Evolutionary conservation across 2,797 vertebrate genomes (phyloP).

Genomic region (Arremon brunneinucha): DNA sequence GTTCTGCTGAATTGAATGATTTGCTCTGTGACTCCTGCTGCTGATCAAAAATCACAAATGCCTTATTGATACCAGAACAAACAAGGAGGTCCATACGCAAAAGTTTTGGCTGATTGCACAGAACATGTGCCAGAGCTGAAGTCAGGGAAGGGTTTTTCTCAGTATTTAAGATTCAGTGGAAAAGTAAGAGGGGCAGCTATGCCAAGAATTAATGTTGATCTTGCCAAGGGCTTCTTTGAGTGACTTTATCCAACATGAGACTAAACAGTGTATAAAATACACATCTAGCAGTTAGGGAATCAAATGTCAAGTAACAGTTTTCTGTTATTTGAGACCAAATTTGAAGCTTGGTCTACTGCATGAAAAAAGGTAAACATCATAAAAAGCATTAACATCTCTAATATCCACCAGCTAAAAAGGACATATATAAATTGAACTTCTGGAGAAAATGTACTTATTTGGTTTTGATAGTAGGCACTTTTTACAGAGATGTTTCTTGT

Average conservation of each 20-base stretch:
- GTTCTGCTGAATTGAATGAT: conserved; percentile 32
- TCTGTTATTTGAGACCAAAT: conserved; percentile 34
- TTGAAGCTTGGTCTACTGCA: conserved; percentile 59
- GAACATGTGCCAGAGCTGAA: conserved; percentile 59
- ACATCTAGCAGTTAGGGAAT: conserved; percentile 65
- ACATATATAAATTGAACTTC: conserved; percentile 32
- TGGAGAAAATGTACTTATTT: conserved; percentile 25
- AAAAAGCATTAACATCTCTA: conserved; percentile 38
- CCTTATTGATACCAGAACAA: conserved; percentile 68
- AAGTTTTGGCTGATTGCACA: conserved; percentile 56
- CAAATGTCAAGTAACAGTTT: conserved; percentile 70
- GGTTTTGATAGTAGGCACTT: neutral
- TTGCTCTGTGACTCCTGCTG: conserved; percentile 43
- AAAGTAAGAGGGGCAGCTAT: conserved; percentile 64
- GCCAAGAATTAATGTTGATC: conserved; percentile 73
- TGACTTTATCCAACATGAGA: conserved; percentile 74
- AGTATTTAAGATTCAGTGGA: conserved; percentile 75
- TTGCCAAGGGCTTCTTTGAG: conserved; percentile 75
- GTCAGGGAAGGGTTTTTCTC: conserved; percentile 73
- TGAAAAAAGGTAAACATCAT: conserved; percentile 59
- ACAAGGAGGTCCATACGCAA: conserved; percentile 45
- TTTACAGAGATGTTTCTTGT: neutral
- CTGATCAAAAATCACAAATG: conserved; percentile 66
- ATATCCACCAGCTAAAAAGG: conserved; percentile 52
- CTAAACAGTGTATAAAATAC: conserved; percentile 78